Conservation (phyloP, 2,888 invertebrate species). For the Noctua janthina region DNA sequence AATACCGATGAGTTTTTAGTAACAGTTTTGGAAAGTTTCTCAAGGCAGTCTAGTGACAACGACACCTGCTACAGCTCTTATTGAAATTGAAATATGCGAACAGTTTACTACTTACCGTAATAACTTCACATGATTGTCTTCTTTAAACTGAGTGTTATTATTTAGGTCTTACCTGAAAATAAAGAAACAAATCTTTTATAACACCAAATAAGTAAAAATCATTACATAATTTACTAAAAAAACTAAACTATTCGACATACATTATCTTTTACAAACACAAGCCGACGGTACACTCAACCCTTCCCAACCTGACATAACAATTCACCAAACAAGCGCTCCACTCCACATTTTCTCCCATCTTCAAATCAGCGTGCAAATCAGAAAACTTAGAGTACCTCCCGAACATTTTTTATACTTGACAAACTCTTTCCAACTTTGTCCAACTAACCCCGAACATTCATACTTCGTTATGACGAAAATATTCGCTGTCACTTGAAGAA, state of each 20-base stretch:
- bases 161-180: slow-evolving; percentile 50
- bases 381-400: slow-evolving; percentile 64
- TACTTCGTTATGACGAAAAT: slow-evolving; percentile 67
- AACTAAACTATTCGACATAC: neutral
- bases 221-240: neutral
- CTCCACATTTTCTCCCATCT: slow-evolving; percentile 39
- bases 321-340: slow-evolving; percentile 26
- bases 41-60: neutral
- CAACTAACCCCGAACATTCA: slow-evolving; percentile 63
- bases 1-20: neutral
- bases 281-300: slow-evolving; percentile 30
- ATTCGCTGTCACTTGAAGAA: slow-evolving; percentile 63
- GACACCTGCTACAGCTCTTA: neutral
- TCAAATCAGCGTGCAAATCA: slow-evolving; percentile 57
- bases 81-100: neutral
- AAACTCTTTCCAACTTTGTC: slow-evolving; percentile 58
- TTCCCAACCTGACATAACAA: slow-evolving; percentile 19
- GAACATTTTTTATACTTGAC: slow-evolving; percentile 62
- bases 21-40: neutral
- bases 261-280: neutral
- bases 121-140: no score
- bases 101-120: no score
- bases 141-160: neutral
- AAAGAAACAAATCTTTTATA: slow-evolving; percentile 19
- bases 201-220: neutral